Evolutionary conservation across 2,797 vertebrate species (phyloP).

Genomic region (Sorex maritimensis): DNA sequence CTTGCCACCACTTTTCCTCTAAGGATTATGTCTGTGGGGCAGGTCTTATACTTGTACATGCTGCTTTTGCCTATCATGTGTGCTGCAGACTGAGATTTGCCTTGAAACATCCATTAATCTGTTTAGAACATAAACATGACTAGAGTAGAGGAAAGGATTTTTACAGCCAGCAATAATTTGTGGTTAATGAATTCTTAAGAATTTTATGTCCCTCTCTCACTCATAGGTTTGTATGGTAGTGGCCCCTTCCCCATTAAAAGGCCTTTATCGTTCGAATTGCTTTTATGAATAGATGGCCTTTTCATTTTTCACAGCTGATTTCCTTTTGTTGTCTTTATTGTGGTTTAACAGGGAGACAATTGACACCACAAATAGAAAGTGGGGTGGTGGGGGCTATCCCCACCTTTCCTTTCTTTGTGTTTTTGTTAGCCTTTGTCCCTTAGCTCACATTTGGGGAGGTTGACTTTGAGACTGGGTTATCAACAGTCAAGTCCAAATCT

Average conservation of each 20-base stretch:
- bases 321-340: slow-evolving; percentile 86
- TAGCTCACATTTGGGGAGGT: slow-evolving; percentile 24
- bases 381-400: background rate
- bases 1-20: background rate
- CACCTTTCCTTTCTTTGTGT: background rate
- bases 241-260: slow-evolving; percentile 77
- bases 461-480: slow-evolving; percentile 50
- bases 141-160: slow-evolving; percentile 39
- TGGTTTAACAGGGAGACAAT: slow-evolving; percentile 87
- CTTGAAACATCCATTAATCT: slow-evolving; percentile 37
- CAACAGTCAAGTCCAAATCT: slow-evolving; percentile 20
- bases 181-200: slow-evolving; percentile 82
- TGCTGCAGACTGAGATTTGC: slow-evolving; percentile 30
- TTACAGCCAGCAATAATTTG: slow-evolving; percentile 68
- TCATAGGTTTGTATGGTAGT: slow-evolving; percentile 59
- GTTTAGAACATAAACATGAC: slow-evolving; percentile 67
- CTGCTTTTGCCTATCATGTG: background rate
- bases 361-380: slow-evolving; percentile 73
- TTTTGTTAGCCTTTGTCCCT: slow-evolving; percentile 74
- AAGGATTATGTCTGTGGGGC: background rate
- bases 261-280: slow-evolving; percentile 75
- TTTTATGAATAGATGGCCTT: slow-evolving; percentile 80
- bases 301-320: slow-evolving; percentile 85
- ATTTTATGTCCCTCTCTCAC: slow-evolving; percentile 80
- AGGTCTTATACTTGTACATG: background rate